Percentiles rank a stretch among this genome's conserved stretches.
Evolutionary conservation across 2,113 vertebrate species (phyloP).

Genomic region (Lophius piscatorius): DNA sequence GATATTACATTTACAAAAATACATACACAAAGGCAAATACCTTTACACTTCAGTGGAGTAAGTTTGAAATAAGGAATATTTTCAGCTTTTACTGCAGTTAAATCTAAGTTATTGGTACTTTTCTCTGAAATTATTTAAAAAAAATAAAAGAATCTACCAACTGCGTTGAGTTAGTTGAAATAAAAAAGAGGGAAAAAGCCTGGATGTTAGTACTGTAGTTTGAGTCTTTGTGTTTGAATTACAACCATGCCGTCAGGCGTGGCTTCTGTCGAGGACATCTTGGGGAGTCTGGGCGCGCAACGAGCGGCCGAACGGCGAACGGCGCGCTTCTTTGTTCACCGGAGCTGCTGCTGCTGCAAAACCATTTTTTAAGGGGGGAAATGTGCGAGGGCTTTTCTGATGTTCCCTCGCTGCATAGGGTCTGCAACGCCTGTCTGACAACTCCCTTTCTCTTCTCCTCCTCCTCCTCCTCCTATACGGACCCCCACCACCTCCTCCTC

Average conservation of each 20-base stretch:
- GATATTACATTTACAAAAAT: no score
- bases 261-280: constrained; percentile 73
- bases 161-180: no score
- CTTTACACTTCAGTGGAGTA: no score
- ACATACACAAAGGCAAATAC: no score
- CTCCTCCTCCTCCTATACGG: constrained; percentile 26
- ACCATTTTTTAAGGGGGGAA: constrained; percentile 38
- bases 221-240: constrained; percentile 56
- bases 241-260: constrained; percentile 68
- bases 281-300: constrained; percentile 58
- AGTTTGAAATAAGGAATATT: no score
- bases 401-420: constrained; percentile 68
- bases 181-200: no score
- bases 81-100: neutral
- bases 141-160: no score
- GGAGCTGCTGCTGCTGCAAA: constrained; percentile 58
- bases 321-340: constrained; percentile 77
- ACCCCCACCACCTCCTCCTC: constrained; percentile 7
- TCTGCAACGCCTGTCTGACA: constrained; percentile 79
- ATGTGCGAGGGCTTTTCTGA: constrained; percentile 58
- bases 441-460: constrained; percentile 69
- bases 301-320: constrained; percentile 54
- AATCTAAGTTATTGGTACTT: constrained; percentile 29
- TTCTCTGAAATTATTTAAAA: neutral
- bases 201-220: constrained; percentile 22